phyloP scores from a whole-genome alignment of 2,797 vertebrate species.

The Capromys pilorides region DNA sequence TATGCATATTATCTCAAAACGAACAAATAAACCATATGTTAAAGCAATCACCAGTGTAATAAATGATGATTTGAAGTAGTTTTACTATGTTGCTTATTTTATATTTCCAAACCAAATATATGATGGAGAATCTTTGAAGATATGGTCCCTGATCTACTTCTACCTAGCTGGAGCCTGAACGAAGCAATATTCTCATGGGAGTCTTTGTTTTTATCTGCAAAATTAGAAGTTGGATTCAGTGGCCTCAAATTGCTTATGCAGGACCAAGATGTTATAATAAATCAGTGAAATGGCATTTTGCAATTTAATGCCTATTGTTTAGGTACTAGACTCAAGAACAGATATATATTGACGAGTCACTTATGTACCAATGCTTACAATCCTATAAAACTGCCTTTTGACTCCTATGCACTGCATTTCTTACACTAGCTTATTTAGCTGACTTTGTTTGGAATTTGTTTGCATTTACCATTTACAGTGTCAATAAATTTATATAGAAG shows the following conservation, averaged over 20 bases:
- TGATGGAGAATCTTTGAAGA: not conserved
- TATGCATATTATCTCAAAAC: not conserved
- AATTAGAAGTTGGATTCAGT: not conserved
- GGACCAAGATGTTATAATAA: fast-evolving
- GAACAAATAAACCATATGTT: not conserved
- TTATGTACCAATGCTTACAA: fast-evolving
- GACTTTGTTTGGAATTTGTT: constrained; percentile 73
- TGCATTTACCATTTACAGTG: constrained; percentile 73
- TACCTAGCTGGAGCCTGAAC: no score
- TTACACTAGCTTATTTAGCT: constrained; percentile 38
- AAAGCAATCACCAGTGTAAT: not conserved
- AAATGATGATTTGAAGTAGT: not conserved
- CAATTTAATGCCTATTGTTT: fast-evolving
- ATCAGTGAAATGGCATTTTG: fast-evolving
- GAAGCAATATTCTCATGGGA: fast-evolving
- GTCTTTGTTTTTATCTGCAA: not conserved
- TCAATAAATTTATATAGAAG: constrained; percentile 66
- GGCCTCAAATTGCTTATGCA: not conserved
- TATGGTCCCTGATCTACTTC: not conserved
- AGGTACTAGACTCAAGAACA: fast-evolving
- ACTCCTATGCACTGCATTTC: fast-evolving
- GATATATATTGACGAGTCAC: fast-evolving
- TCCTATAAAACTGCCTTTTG: not conserved
- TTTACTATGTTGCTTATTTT: not conserved
- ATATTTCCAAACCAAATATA: not conserved